These are phyloP conservation scores for Phocoena sinus DNA, from an alignment of 2,113 vertebrate genomes.

Conservation along the genomic window DNA sequence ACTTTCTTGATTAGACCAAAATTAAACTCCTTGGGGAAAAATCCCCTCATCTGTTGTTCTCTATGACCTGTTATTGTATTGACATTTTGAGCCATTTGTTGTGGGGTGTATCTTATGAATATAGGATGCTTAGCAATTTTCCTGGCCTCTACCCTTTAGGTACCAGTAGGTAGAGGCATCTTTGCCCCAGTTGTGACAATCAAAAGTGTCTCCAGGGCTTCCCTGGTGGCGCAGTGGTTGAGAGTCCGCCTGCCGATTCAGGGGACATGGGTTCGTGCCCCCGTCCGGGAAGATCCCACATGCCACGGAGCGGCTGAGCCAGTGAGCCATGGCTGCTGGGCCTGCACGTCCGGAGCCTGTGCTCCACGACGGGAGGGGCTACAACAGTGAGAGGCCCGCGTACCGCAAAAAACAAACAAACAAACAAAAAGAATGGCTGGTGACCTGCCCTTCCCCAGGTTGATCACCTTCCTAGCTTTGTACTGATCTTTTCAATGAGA, in stretches of 20 bases:
- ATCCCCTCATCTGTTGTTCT: neutral
- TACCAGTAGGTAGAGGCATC: neutral
- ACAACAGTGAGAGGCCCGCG: no score
- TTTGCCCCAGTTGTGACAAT: neutral
- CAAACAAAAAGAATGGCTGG: neutral
- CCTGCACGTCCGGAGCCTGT: no score
- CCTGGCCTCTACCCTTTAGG: neutral
- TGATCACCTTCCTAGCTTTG: neutral
- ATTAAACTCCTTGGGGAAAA: neutral
- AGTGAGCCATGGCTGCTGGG: no score
- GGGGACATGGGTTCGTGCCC: neutral
- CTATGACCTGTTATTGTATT: neutral
- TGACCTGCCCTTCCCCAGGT: neutral
- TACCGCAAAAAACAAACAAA: accelerated
- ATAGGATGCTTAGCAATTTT: neutral
- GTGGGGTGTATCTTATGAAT: neutral
- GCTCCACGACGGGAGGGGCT: no score
- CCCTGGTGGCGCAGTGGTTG: no score
- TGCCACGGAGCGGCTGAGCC: no score
- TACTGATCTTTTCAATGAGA: neutral
- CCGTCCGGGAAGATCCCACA: no score
- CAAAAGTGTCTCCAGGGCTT: neutral
- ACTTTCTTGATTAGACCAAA: neutral
- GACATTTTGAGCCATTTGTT: neutral
- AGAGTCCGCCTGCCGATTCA: neutral